Evolutionary conservation across 1,140 invertebrate species (phyloP), one percentile per base, ranked within the genome.

Genomic region (Idris sp.): DNA sequence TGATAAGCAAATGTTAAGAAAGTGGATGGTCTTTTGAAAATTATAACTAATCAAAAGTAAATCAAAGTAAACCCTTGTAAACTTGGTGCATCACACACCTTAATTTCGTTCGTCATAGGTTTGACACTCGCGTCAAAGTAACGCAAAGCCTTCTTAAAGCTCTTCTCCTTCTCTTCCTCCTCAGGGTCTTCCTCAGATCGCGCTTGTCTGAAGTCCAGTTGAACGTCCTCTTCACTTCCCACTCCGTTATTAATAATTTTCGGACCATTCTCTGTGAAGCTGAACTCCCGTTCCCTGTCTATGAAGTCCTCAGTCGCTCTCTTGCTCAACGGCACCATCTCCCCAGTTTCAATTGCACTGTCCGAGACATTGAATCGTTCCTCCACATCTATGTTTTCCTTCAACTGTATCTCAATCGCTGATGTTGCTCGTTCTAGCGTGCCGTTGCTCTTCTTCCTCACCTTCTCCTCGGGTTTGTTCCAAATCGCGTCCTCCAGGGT

Each of bases 401-500:
- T 83, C 1, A 79, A 0, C 14, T 85, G 83, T 2, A 84, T 83
- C 19, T 85, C 81, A 7, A 83, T 58, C 0, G 80, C 80, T 0
- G 83, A 84, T 11, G 80, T 84, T 0, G 83, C 78, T 10, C 80
- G 74, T 41, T 86, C 84, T 7, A 84, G 35, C 1, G 79, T 78
- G 4, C 77, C 83, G 11, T 78, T 84, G 38, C 79, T 83, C 13
- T 74, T 80, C 6, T 83, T 82, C 4, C 59, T 71, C 6, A 16
- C 48, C 13, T 35, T 59, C 18, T 59, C 69, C 68, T 80, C 78
- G 0, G 61, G 53, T 41, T 81, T 84, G 5, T 73, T 88, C 64
- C 92, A 89, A 22, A 94, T 91, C 14, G 92, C 92, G 75, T 93
- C 92, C 79, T 94, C 92, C 30, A 94, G 85, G 61, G 92, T 93